These are phyloP conservation scores for Podargus strigoides DNA, from an alignment of 2,797 vertebrate species.

Conservation along the genomic window DNA sequence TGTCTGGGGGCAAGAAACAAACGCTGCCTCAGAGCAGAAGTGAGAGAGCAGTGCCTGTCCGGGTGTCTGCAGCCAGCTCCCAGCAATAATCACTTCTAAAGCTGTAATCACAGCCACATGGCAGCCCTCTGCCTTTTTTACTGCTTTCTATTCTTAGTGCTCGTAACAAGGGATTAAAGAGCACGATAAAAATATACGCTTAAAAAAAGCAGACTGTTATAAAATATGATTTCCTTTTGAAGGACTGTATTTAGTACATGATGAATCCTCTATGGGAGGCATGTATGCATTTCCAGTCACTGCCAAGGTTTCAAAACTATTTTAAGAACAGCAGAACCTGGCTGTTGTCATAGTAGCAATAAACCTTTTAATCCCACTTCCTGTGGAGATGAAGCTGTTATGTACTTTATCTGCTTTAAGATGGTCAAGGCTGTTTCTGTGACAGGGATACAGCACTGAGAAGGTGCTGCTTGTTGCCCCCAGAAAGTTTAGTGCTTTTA, in stretches of 20 bases:
- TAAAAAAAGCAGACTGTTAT: background rate
- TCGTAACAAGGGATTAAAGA: slow-evolving; percentile 51
- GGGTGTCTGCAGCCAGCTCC: background rate
- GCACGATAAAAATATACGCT: background rate
- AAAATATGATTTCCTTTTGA: slow-evolving; percentile 15
- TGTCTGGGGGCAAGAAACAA: background rate
- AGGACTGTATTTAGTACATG: slow-evolving; percentile 11
- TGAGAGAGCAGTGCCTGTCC: background rate
- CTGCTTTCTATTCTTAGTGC: slow-evolving; percentile 44
- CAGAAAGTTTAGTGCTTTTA: background rate
- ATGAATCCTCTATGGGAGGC: slow-evolving; percentile 13
- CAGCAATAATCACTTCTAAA: slow-evolving; percentile 15
- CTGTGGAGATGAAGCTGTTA: slow-evolving; percentile 50
- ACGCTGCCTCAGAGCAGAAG: background rate
- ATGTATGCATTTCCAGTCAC: background rate
- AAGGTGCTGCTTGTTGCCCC: background rate
- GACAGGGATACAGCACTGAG: background rate
- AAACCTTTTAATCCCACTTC: slow-evolving; percentile 67
- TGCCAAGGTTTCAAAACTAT: slow-evolving; percentile 52
- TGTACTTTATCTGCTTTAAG: slow-evolving; percentile 55
- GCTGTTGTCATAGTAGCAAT: slow-evolving; percentile 65
- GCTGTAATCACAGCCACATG: slow-evolving; percentile 34
- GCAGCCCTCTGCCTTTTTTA: slow-evolving; percentile 35
- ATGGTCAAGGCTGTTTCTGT: slow-evolving; percentile 9
- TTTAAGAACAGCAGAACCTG: slow-evolving; percentile 63